phyloP scores from a whole-genome alignment of 2,888 invertebrate genomes.

The Ochlodes sylvanus region DNA sequence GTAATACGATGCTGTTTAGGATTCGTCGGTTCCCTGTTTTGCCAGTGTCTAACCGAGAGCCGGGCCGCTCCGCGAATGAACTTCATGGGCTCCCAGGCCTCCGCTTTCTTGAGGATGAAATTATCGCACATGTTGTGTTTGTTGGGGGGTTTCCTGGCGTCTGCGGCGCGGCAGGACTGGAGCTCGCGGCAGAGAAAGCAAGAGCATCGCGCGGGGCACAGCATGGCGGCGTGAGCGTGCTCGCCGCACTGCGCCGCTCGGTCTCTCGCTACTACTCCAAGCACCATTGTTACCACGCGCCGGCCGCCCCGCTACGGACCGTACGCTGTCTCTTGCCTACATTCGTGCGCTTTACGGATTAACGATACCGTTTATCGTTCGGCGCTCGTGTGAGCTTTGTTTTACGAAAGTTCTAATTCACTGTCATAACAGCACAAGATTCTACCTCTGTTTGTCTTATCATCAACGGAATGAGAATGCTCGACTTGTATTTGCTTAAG shows the following conservation, averaged over 20 bases:
- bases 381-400: conserved; percentile 50
- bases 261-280: conserved; percentile 58
- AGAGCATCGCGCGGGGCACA: conserved; percentile 89
- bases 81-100: conserved; percentile 80
- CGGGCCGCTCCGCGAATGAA: conserved; percentile 78
- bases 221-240: conserved; percentile 83
- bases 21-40: conserved; percentile 75
- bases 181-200: conserved; percentile 91
- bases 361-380: conserved; percentile 65
- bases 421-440: conserved; percentile 15
- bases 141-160: conserved; percentile 72
- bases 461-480: neutral
- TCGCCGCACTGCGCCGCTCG: conserved; percentile 68
- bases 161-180: conserved; percentile 85
- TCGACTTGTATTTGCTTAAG: neutral
- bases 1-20: conserved; percentile 69
- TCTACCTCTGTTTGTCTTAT: conserved; percentile 10
- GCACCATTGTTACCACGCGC: conserved; percentile 61
- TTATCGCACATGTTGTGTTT: conserved; percentile 77
- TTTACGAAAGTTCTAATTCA: conserved; percentile 41
- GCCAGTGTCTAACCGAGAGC: conserved; percentile 83
- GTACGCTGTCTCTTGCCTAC: conserved; percentile 48
- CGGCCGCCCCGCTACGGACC: conserved; percentile 51
- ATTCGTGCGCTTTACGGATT: conserved; percentile 67
- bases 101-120: conserved; percentile 84